Conservation (phyloP, 2,113 vertebrate species). For the Papio anubis region DNA sequence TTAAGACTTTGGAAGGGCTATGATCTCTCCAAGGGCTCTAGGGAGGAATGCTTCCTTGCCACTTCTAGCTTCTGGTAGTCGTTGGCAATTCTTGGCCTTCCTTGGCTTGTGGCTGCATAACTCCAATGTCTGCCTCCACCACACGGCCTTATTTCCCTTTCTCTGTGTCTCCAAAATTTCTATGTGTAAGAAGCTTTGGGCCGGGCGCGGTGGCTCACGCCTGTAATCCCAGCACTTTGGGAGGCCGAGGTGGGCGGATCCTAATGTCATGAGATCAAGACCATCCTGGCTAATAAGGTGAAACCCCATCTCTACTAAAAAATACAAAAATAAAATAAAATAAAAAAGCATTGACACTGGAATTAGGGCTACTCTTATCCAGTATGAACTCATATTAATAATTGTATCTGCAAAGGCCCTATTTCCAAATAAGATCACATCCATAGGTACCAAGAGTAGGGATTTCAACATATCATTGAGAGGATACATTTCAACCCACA, state of each 20-base stretch:
- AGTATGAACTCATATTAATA: neutral
- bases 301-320: too few relatives aligned
- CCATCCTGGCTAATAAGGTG: too few relatives aligned
- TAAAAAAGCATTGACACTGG: neutral
- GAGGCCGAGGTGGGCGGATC: too few relatives aligned
- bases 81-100: neutral
- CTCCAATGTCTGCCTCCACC: neutral
- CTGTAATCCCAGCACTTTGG: too few relatives aligned
- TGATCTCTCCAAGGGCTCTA: too few relatives aligned
- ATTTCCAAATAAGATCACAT: neutral
- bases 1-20: neutral
- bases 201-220: accelerated
- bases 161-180: neutral
- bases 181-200: neutral
- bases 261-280: too few relatives aligned
- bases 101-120: neutral
- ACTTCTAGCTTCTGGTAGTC: neutral
- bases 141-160: neutral
- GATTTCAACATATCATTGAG: neutral
- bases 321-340: too few relatives aligned
- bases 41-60: neutral
- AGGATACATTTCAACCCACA: neutral
- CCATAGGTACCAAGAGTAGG: neutral
- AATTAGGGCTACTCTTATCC: neutral
- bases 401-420: neutral